Evolutionary conservation across 2,113 vertebrate species (phyloP), one percentile per base, ranked within the genome.

Genomic region (Thomomys bottae): DNA sequence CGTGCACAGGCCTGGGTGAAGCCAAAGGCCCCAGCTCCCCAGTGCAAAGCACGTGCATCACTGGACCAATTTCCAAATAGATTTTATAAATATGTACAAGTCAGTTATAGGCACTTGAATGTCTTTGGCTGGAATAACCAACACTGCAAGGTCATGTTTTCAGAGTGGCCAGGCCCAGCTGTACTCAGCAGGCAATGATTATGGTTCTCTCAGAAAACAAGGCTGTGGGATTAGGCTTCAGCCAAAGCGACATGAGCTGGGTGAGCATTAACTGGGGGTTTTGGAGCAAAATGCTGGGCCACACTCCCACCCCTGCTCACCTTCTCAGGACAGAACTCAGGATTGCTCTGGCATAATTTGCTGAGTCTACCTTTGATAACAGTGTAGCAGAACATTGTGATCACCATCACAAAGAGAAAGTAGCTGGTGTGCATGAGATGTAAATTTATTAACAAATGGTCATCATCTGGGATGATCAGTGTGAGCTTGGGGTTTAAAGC

Each of bases 61-160:
- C 93, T 97, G 97, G 96, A 98, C 97, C 97, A 96, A 93, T 96
- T 95, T 98, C 96, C 88, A 97, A 96, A 97, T 96, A 98, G 96
- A 98, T 97, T 97, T 98, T 98, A 99, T 97, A 98, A 98, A 98
- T 99, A 99, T 99, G 97, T 99, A 99, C 99, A 99, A 98, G 98
- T 98, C 98, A 98, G 98, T 99, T 98, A 99, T 99, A 99, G 99
- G 99, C 99, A 99, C 99, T 99, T 99, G 98, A 99, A 99, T 98
- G 99, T 99, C 99, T 99, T 99, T 99, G 99, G 99, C 99, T 99
- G 99, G 99, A 99, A 98, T 98, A 98, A 99, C 98, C 99, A 99
- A 99, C 99, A 96, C 98, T 98, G 98, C 98, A 98, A 98, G 98
- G 96, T 98, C 98, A 98, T 97, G 97, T 98, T 98, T 99, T 99